Base-by-base conservation (phyloP, 1,140 invertebrate species). In the Caerostris darwini region DNA sequence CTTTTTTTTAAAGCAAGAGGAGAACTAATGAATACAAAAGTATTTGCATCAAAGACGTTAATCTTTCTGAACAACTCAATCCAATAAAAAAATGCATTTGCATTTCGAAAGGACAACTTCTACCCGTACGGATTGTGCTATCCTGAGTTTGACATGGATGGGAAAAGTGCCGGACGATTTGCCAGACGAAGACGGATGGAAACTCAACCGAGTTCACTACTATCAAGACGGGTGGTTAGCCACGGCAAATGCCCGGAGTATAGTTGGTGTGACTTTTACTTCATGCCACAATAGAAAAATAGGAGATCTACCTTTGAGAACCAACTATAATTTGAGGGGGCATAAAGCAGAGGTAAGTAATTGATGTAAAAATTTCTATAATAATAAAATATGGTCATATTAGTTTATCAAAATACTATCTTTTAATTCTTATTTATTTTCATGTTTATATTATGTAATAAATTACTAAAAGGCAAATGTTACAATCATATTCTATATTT, bases 201-300 rank as follows among this genome's bases (percentile, higher is more conserved):
- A 99, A 96, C 96, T 99, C 94, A 99, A 99, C 96, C 97, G 93
- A 17, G 88, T 98, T 95, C 99, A 99, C 97, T 99, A 99, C 96
- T 99, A 99, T 96, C 98, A 99, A 96, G 99, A 99, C 96, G 99
- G 99, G n/a, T 99, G 99, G 99, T 96, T 99, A 95, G 98, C 99
- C 83, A 99, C 98, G 67, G 99, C 99, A 94, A 99, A 99, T 96
- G 97, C 98, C 83, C 97, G 98, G 94, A 98, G 99, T 50, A 98
- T 99, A 94, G 98, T 99, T 92, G 99, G 99, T 92, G 98, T 99
- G 59, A 99, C 99, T 61, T 99, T 99, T 96, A 99, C 99, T 57
- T 98, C 98, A 50, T 98, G 98, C 90, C 98, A 99, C 96, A 98
- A 96, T 95, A 94, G 95, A 81, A 95, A 95, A 71, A 89, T 97